phyloP scores from a whole-genome alignment of 2,797 vertebrate genomes.

The Eulemur rubriventer region DNA sequence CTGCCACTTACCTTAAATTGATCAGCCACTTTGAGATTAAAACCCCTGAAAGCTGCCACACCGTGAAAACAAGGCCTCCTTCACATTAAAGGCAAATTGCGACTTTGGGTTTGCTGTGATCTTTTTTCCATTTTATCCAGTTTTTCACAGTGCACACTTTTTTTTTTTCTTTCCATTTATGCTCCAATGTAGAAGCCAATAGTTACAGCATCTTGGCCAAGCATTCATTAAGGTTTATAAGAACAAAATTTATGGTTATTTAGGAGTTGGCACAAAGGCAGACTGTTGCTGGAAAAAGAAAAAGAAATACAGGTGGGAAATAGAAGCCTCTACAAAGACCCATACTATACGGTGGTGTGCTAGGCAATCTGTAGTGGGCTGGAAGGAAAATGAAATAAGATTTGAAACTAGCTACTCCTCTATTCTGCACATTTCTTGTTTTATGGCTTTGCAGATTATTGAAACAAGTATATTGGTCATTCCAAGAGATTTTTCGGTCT shows the following conservation, averaged over 20 bases:
- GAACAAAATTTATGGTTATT: constrained; percentile 86
- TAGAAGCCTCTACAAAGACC: constrained; percentile 69
- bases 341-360: constrained; percentile 42
- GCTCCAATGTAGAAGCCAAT: constrained; percentile 83
- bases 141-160: constrained; percentile 78
- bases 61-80: constrained; percentile 85
- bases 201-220: constrained; percentile 85
- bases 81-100: constrained; percentile 84
- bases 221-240: constrained; percentile 86
- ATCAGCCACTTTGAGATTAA: constrained; percentile 87
- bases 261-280: constrained; percentile 82
- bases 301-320: constrained; percentile 82
- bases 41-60: constrained; percentile 83
- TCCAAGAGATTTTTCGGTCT: constrained; percentile 62
- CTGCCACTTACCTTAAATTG: constrained; percentile 88
- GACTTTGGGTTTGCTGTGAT: constrained; percentile 83
- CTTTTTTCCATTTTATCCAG: constrained; percentile 85
- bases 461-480: constrained; percentile 53
- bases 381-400: constrained; percentile 42
- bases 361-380: constrained; percentile 42
- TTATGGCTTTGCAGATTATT: constrained; percentile 23
- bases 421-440: neutral
- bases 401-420: constrained; percentile 46
- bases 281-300: constrained; percentile 78
- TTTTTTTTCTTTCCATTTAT: constrained; percentile 80